phyloP scores from a whole-genome alignment of 2,797 vertebrate genomes.

The Fringilla coelebs region DNA sequence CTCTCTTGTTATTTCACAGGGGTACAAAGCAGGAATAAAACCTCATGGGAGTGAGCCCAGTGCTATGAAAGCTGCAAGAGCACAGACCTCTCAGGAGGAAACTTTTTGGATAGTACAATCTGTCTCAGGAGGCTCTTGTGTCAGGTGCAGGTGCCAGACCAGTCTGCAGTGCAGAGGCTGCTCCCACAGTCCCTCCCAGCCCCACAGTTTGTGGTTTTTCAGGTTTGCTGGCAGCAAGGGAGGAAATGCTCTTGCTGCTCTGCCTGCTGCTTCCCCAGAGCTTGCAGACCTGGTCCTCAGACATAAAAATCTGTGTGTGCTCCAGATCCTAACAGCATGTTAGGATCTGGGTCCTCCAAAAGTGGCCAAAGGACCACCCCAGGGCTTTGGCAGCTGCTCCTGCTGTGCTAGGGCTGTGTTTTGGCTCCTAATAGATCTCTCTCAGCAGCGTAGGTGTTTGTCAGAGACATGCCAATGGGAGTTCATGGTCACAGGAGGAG shows the following conservation, averaged over 20 bases:
- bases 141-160: slow-evolving; percentile 1
- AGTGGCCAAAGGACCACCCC: neutral
- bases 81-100: neutral
- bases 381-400: fast-evolving
- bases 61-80: neutral
- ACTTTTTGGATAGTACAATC: neutral
- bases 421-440: neutral
- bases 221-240: neutral
- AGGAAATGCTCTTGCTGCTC: slow-evolving; percentile 28
- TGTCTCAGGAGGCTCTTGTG: neutral
- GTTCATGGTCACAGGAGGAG: neutral
- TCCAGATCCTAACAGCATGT: fast-evolving
- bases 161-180: neutral
- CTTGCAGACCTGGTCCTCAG: slow-evolving; percentile 1
- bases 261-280: neutral
- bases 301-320: neutral
- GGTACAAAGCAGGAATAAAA: neutral
- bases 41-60: neutral
- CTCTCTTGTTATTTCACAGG: neutral
- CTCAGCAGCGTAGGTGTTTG: neutral
- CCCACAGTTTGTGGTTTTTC: neutral
- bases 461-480: neutral
- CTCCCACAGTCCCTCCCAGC: neutral
- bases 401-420: fast-evolving
- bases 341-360: neutral